Percentiles rank a stretch among this genome's conserved stretches.
Conservation (phyloP, 2,888 invertebrate species). For the Tortricodes alternella region DNA sequence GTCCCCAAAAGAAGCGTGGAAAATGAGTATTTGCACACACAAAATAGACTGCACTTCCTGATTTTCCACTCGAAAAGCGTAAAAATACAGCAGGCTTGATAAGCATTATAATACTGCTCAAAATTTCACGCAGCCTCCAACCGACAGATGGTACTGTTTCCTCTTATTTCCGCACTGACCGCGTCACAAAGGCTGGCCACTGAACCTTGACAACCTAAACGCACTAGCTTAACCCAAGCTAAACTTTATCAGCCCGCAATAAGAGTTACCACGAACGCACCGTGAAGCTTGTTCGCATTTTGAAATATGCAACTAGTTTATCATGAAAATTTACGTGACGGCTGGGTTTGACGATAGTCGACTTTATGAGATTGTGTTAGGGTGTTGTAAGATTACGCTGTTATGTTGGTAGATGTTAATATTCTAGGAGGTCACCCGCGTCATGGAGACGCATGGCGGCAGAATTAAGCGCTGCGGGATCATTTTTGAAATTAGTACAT, state of each 20-base stretch:
- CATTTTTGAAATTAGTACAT: slow-evolving; percentile 27
- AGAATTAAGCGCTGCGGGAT: slow-evolving; percentile 11
- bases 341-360: not conserved
- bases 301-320: slow-evolving; percentile 31
- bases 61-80: slow-evolving; percentile 12
- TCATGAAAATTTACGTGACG: slow-evolving; percentile 3
- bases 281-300: slow-evolving; percentile 1
- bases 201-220: slow-evolving; percentile 4
- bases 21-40: slow-evolving; percentile 25
- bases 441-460: slow-evolving; percentile 12
- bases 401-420: slow-evolving; percentile 8
- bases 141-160: slow-evolving; percentile 23
- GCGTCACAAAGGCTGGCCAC: slow-evolving; percentile 20
- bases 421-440: slow-evolving; percentile 23
- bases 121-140: slow-evolving; percentile 21
- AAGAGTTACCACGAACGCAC: not conserved
- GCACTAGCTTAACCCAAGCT: not conserved
- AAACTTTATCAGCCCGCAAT: not conserved
- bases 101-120: slow-evolving; percentile 26
- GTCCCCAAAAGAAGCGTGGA: not conserved
- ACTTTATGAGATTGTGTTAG: not conserved
- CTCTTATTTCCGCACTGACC: slow-evolving; percentile 28
- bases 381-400: not conserved
- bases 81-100: slow-evolving; percentile 14
- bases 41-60: slow-evolving; percentile 2